Percentiles rank a stretch among this genome's conserved stretches.
phyloP scores from a whole-genome alignment of 2,113 vertebrate genomes.

The Cettia cetti region DNA sequence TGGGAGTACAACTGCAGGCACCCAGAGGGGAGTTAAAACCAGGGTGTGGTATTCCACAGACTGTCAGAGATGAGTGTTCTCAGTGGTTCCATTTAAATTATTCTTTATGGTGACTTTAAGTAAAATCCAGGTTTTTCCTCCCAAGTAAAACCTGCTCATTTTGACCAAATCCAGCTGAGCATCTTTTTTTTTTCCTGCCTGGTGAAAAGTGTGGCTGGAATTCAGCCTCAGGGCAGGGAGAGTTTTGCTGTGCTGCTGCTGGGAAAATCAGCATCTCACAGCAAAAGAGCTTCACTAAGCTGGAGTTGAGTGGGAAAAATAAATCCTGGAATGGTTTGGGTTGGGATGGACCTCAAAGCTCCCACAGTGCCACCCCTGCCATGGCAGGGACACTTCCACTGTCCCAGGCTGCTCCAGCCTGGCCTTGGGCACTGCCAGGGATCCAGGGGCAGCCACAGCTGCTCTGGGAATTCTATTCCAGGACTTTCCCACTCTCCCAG shows the following conservation, averaged over 20 bases:
- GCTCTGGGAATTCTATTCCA: fast-evolving
- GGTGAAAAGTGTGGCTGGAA: background rate
- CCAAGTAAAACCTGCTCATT: background rate
- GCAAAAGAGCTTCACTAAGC: background rate
- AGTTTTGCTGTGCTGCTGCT: background rate
- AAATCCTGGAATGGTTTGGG: background rate
- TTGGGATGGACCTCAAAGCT: fast-evolving
- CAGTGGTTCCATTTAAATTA: fast-evolving
- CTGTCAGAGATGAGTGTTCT: fast-evolving
- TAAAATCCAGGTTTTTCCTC: background rate
- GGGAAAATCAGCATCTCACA: background rate
- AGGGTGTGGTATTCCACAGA: background rate
- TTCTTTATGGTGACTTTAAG: background rate
- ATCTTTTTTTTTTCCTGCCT: background rate
- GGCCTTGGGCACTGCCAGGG: too few species aligned
- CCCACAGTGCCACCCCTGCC: background rate
- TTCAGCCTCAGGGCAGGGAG: background rate
- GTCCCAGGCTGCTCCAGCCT: background rate
- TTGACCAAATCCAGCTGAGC: background rate
- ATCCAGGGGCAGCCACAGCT: background rate
- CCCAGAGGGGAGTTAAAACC: background rate
- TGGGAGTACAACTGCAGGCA: background rate
- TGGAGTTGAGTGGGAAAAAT: background rate
- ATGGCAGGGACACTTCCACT: background rate
- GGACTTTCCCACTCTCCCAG: too few species aligned